Evolutionary conservation across 2,888 invertebrate species (phyloP).

Genomic region (Tanaodytes sp.): DNA sequence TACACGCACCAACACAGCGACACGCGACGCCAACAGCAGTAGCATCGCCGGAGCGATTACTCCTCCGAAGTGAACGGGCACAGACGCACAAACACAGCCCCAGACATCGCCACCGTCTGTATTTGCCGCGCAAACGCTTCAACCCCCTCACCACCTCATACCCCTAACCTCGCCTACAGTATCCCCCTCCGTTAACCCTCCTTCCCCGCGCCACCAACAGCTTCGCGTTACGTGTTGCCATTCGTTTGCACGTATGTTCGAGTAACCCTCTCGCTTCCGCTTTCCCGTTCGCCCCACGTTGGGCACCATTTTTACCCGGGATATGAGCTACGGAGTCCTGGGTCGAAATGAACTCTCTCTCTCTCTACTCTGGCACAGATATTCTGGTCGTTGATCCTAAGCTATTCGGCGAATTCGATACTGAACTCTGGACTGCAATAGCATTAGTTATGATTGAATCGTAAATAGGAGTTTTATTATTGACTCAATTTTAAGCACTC

Average conservation of each 20-base stretch:
- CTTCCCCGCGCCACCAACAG: not conserved
- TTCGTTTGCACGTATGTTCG: slow-evolving; percentile 44
- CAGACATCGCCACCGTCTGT: slow-evolving; percentile 32
- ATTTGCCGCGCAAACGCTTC: slow-evolving; percentile 38
- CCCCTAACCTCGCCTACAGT: no score
- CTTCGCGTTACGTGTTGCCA: slow-evolving; percentile 32
- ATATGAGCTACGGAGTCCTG: slow-evolving; percentile 28
- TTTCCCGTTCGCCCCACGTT: slow-evolving; percentile 18
- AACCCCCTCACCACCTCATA: slow-evolving; percentile 15
- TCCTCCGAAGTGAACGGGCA: slow-evolving; percentile 32
- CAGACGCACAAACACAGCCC: slow-evolving; percentile 35
- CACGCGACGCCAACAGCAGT: slow-evolving; percentile 28
- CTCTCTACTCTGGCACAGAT: slow-evolving; percentile 1
- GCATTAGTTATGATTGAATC: no score
- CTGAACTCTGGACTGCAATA: no score
- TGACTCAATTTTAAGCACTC: no score
- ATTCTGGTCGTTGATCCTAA: slow-evolving; percentile 28
- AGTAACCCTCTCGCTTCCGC: slow-evolving; percentile 34
- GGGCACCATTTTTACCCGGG: slow-evolving; percentile 30
- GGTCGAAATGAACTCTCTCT: slow-evolving; percentile 19
- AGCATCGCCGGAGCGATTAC: slow-evolving; percentile 29
- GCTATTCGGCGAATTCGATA: not conserved
- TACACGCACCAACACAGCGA: slow-evolving; percentile 64
- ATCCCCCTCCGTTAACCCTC: no score
- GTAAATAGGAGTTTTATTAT: no score